Percentiles rank a stretch among this genome's conserved stretches.
Evolutionary conservation across 1,140 invertebrate genomes (phyloP).

Genomic region (Brachionus sp.): DNA sequence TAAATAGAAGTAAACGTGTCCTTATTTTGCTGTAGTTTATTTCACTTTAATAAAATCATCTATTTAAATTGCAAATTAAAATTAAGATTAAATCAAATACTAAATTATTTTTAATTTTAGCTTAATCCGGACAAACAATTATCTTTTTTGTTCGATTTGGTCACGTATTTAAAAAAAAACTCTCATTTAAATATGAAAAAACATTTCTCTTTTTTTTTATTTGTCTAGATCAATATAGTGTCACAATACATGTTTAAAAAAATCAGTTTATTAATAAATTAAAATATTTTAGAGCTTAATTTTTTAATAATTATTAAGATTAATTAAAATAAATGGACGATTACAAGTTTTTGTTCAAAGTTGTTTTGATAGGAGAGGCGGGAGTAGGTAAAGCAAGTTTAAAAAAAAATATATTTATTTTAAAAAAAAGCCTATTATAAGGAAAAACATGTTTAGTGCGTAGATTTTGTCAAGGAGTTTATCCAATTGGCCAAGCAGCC

Average conservation of each 20-base stretch:
- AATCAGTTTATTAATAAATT: not conserved
- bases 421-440: not conserved
- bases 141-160: not conserved
- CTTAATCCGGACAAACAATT: constrained; percentile 28
- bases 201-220: not conserved
- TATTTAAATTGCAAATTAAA: not conserved
- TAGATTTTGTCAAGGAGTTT: constrained; percentile 56
- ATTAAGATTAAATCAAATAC: constrained; percentile 4
- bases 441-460: constrained; percentile 56
- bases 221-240: not conserved
- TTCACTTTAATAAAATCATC: not conserved
- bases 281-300: not conserved
- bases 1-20: constrained; percentile 4
- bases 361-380: constrained; percentile 70
- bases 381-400: constrained; percentile 51
- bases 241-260: not conserved
- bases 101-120: not conserved
- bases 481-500: constrained; percentile 57
- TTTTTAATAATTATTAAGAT: not conserved
- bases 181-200: not conserved
- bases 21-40: not conserved
- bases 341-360: constrained; percentile 97
- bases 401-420: not conserved
- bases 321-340: constrained; percentile 73
- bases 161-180: not conserved